A percentile compares a stretch with the other conserved stretches of the same genome.
These are phyloP conservation scores for Hylia prasina DNA, from an alignment of 2,113 vertebrate genomes.

Conservation along the genomic window DNA sequence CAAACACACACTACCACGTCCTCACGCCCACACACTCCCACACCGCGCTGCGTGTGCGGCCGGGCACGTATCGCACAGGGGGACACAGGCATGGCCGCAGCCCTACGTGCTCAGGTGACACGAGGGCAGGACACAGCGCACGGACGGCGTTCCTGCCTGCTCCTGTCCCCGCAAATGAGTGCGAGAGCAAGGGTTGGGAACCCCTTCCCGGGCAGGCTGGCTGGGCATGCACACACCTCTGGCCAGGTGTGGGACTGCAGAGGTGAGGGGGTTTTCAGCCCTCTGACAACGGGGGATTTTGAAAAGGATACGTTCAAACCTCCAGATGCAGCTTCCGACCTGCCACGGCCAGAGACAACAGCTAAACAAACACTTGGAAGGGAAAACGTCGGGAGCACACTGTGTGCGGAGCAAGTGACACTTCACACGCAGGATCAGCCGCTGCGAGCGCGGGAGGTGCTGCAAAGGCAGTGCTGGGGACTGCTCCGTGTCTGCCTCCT, in stretches of 20 bases:
- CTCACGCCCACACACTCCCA: accelerated
- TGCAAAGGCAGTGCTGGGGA: not conserved
- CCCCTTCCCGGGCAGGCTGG: not conserved
- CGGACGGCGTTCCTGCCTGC: accelerated
- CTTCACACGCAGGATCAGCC: not conserved
- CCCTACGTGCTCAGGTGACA: not conserved
- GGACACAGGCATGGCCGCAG: not conserved
- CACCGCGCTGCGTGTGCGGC: not conserved
- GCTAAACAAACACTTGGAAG: not conserved
- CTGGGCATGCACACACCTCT: accelerated
- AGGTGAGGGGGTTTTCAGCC: not conserved
- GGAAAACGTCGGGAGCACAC: not conserved
- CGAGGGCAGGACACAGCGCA: accelerated
- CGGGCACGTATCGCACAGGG: not conserved
- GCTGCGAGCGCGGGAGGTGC: not conserved
- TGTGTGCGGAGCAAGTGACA: not conserved
- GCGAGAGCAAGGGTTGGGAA: accelerated
- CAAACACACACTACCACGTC: accelerated
- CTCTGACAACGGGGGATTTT: not conserved
- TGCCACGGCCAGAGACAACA: not conserved
- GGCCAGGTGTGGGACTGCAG: not conserved
- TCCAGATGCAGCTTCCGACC: not conserved
- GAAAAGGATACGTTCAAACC: accelerated
- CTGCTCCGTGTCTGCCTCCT: not conserved
- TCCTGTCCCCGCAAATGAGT: accelerated